These are phyloP conservation scores for Heliothis subflexa DNA, from an alignment of 1,140 invertebrate genomes.

Conservation along the genomic window DNA sequence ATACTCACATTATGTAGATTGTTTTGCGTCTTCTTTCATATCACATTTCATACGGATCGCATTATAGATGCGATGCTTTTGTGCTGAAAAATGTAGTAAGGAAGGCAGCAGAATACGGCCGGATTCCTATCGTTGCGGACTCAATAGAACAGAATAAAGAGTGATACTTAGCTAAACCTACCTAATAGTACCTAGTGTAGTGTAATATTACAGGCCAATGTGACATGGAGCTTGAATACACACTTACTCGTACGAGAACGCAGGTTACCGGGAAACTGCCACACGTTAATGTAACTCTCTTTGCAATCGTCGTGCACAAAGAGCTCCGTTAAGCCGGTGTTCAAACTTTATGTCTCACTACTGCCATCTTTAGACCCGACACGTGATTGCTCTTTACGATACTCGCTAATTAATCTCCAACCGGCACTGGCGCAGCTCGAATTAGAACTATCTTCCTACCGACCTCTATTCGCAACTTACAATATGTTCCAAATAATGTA, in stretches of 20 bases:
- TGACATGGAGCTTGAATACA: too few species aligned
- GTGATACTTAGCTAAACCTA: too few species aligned
- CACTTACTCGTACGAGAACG: too few species aligned
- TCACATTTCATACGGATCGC: too few species aligned
- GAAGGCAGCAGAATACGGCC: not conserved
- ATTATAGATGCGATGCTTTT: not conserved
- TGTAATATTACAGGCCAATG: too few species aligned
- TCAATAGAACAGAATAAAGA: too few species aligned
- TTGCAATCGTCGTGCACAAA: conserved; percentile 6
- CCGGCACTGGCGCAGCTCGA: not conserved
- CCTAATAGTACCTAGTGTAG: too few species aligned
- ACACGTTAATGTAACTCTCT: not conserved
- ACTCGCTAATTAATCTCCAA: conserved; percentile 34
- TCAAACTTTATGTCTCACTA: conserved; percentile 18
- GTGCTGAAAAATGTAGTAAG: not conserved
- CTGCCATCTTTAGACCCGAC: conserved; percentile 11
- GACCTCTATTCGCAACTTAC: not conserved
- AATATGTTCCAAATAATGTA: conserved; percentile 27
- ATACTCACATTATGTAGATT: conserved; percentile 12
- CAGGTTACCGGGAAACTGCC: conserved; percentile 5
- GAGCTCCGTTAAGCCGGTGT: conserved; percentile 13
- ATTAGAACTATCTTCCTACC: conserved; percentile 9
- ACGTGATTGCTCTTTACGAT: conserved; percentile 13
- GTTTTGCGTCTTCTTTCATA: not conserved
- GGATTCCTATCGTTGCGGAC: too few species aligned